Evolutionary conservation across 1,140 invertebrate species (phyloP).

Genomic region (Sitophilus oryzae): DNA sequence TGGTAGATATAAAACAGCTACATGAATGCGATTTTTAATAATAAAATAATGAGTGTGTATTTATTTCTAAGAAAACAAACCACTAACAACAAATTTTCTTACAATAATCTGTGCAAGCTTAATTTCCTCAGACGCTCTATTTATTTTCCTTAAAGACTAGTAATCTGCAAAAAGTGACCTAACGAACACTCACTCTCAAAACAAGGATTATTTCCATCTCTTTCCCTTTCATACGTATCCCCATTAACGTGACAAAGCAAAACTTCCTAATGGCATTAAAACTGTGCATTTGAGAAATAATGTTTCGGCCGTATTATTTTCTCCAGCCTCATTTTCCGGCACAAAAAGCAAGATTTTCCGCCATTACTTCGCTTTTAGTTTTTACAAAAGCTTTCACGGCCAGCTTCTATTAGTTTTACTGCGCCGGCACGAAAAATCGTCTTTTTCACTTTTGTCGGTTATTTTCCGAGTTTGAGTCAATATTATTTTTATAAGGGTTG

Average conservation of each 20-base stretch:
- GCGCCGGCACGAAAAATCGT: neutral
- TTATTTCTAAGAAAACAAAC: no score
- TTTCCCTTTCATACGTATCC: neutral
- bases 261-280: neutral
- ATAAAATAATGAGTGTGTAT: no score
- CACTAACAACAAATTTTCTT: no score
- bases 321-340: slow-evolving; percentile 1
- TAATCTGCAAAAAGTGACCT: no score
- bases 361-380: slow-evolving; percentile 4
- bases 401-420: neutral
- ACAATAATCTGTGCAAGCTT: no score
- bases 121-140: no score
- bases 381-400: slow-evolving; percentile 1
- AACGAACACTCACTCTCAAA: neutral
- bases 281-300: neutral
- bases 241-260: neutral
- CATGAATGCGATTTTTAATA: no score
- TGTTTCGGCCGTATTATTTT: neutral
- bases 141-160: no score
- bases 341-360: slow-evolving; percentile 3
- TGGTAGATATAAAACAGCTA: no score
- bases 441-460: neutral
- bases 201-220: neutral
- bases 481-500: neutral
- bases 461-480: neutral